These are phyloP conservation scores for Sturnus vulgaris DNA, from an alignment of 2,113 vertebrate genomes.

Conservation along the genomic window DNA sequence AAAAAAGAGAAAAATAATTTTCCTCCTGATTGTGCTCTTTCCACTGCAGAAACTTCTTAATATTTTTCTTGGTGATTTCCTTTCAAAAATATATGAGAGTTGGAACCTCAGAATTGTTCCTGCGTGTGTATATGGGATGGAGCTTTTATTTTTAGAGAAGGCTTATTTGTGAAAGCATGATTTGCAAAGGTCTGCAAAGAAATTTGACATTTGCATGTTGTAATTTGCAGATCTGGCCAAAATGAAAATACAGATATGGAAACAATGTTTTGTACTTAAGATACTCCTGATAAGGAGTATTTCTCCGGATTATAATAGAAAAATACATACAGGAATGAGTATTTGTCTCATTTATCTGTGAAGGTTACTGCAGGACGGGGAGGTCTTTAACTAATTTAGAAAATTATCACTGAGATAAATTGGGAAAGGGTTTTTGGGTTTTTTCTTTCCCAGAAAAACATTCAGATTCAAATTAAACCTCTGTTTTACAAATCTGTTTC, in stretches of 20 bases:
- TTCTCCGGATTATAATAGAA: background rate
- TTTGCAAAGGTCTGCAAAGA: background rate
- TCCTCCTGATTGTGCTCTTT: background rate
- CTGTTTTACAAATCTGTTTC: background rate
- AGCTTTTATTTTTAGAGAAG: background rate
- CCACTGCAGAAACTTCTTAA: background rate
- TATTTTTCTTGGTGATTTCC: background rate
- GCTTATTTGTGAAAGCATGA: background rate
- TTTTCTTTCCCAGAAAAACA: background rate
- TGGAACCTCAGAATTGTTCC: background rate
- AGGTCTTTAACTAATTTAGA: background rate
- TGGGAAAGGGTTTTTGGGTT: background rate
- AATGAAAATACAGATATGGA: background rate
- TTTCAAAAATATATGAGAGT: background rate
- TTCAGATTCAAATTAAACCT: background rate
- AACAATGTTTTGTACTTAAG: background rate
- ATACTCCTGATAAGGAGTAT: background rate
- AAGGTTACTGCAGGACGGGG: background rate
- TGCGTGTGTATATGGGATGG: background rate
- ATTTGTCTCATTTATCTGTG: background rate
- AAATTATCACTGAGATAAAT: background rate
- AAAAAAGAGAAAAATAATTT: background rate
- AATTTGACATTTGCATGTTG: background rate
- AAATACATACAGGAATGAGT: background rate
- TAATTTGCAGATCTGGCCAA: background rate